Base-by-base conservation (phyloP, 1,140 invertebrate species). In the Drosophila melanica region DNA sequence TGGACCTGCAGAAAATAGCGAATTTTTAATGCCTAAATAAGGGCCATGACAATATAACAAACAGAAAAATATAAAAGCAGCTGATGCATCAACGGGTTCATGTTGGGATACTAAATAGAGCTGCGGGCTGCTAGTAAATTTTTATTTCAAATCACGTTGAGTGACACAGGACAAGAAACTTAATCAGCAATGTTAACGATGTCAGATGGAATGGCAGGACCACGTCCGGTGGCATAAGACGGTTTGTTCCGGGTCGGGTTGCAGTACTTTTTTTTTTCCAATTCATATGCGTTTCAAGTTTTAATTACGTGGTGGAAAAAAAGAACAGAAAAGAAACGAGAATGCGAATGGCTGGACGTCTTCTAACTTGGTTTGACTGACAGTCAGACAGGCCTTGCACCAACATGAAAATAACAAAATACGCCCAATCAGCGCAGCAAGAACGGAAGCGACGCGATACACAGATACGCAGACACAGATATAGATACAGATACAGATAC, bases 281-380 rank as follows among this genome's bases (percentile, higher is more conserved):
- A 89, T 89, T 89, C 84, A 89, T 89, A 89, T 89, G 84, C 84
- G 84, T 89, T 89, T 90, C 84, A 84, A 89, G 84, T 89, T 89
- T 89, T 89, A 89, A 89, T 89, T 89, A 89, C 84, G 84, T 80
- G 84, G 84, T 60, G 54, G 14, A 33, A 64, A 72, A 89, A 84
- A 77, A 41, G 18, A 50, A 30, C 30, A 14, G 54, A 53, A 58
- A 72, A 45, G 37, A 69, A 30, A 41, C 48, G 67, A 66, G 60
- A 66, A 47, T 47, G 57, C 42, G 42, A 59, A 39, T 71, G 65
- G 14, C 55, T 69, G 63, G 71, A 72, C 44, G 53, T 71, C 50
- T 53, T 60, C 65, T 67, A 60, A 58, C 75, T 65, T 71, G 67
- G 47, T 65, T 84, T 84, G 77, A 86, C 74, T 84, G 82, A 68